These are phyloP conservation scores for Pogonocichla stellata DNA, from an alignment of 2,113 vertebrate genomes.

Conservation along the genomic window DNA sequence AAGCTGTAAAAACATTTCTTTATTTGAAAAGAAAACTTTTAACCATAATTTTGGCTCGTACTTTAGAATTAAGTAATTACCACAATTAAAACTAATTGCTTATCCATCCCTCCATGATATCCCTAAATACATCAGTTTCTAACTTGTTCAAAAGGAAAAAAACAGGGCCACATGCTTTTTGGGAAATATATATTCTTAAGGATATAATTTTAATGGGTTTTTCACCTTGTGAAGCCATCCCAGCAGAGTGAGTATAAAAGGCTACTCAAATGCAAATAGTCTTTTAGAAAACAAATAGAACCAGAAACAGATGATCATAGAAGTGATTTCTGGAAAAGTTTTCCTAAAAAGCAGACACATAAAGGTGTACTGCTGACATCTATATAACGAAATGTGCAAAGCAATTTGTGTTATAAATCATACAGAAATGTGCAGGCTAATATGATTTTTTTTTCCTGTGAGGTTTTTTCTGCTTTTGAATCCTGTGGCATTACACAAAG, in stretches of 20 bases:
- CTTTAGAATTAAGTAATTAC: neutral
- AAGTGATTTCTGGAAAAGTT: neutral
- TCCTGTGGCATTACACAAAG: neutral
- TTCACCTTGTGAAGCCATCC: neutral
- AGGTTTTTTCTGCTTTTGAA: neutral
- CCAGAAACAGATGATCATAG: neutral
- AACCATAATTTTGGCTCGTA: neutral
- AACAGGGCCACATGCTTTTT: neutral
- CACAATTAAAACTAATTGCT: neutral
- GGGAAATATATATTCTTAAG: neutral
- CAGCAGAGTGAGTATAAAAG: neutral
- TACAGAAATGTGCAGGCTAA: neutral
- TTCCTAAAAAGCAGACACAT: neutral
- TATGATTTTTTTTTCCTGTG: neutral
- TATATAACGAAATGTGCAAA: neutral
- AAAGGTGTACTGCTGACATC: neutral
- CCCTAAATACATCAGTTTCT: neutral
- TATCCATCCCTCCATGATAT: neutral
- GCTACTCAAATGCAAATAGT: neutral
- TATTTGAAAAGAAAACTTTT: neutral
- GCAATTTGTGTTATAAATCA: neutral
- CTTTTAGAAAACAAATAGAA: neutral
- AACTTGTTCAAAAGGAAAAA: neutral
- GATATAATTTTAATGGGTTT: neutral
- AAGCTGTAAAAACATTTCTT: neutral